phyloP scores from a whole-genome alignment of 2,113 vertebrate genomes.

The Rhinichthys klamathensis region DNA sequence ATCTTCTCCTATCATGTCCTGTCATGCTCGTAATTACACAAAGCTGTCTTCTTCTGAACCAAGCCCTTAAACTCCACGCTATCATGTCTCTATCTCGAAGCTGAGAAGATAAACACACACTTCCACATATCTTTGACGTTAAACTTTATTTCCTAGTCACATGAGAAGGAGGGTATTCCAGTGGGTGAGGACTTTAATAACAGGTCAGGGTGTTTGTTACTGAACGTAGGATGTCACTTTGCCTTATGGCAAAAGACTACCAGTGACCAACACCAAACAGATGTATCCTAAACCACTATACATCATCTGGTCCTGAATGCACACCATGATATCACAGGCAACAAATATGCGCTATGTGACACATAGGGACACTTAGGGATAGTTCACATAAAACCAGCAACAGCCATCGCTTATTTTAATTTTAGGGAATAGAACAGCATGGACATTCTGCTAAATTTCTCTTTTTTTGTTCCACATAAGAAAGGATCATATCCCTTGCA shows the following conservation, averaged over 20 bases:
- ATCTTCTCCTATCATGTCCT: constrained; percentile 45
- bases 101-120: background rate
- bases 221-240: constrained; percentile 5
- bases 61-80: constrained; percentile 36
- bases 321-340: background rate
- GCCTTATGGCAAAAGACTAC: constrained; percentile 22
- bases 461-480: too few relatives aligned
- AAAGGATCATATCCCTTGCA: too few relatives aligned
- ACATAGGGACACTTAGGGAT: too few relatives aligned
- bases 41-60: constrained; percentile 42
- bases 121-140: constrained; percentile 37
- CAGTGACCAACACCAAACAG: constrained; percentile 36
- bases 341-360: too few relatives aligned
- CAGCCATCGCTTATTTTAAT: too few relatives aligned
- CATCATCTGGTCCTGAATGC: background rate
- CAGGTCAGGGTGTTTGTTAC: constrained; percentile 47
- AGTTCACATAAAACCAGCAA: too few relatives aligned
- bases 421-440: too few relatives aligned
- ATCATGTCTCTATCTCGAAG: background rate
- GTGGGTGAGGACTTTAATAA: constrained; percentile 47
- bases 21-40: constrained; percentile 56
- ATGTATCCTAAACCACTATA: background rate
- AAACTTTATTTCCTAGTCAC: constrained; percentile 42
- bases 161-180: constrained; percentile 47
- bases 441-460: too few relatives aligned